Conservation (phyloP, 2,113 vertebrate genomes). For the Clarias batrachus region DNA sequence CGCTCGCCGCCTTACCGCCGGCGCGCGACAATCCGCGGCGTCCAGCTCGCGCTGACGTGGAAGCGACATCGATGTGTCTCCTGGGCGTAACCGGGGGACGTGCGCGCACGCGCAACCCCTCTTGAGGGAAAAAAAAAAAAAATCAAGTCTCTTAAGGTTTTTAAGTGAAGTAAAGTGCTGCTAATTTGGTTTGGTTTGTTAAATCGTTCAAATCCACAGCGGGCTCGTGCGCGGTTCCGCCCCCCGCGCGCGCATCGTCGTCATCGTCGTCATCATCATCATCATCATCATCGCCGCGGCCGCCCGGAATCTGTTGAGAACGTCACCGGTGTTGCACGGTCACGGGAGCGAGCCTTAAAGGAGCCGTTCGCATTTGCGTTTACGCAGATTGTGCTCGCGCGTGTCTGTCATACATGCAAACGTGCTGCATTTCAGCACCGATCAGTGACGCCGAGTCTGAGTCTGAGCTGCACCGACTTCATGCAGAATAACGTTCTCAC, state of each 20-base stretch:
- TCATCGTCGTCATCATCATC: background rate
- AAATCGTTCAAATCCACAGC: background rate
- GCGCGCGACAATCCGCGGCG: slow-evolving; percentile 4
- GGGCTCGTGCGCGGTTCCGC: background rate
- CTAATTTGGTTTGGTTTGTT: background rate
- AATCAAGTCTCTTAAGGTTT: too few species aligned
- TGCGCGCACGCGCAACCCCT: background rate
- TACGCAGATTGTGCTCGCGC: background rate
- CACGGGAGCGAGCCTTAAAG: slow-evolving; percentile 43
- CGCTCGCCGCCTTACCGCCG: background rate
- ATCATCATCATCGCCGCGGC: background rate
- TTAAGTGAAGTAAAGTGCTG: too few species aligned
- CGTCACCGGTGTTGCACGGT: slow-evolving; percentile 32
- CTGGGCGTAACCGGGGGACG: too few species aligned
- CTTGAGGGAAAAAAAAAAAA: too few species aligned
- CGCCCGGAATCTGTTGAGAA: slow-evolving; percentile 8
- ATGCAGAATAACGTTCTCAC: background rate
- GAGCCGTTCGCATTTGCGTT: background rate
- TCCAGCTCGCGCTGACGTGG: slow-evolving; percentile 15
- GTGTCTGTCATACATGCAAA: background rate
- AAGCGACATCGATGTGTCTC: background rate
- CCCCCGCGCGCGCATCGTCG: background rate
- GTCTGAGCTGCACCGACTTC: too few species aligned
- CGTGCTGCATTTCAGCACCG: background rate
- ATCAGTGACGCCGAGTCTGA: background rate